These are phyloP conservation scores for Tupaia tana DNA, from an alignment of 2,113 vertebrate genomes.

Conservation along the genomic window DNA sequence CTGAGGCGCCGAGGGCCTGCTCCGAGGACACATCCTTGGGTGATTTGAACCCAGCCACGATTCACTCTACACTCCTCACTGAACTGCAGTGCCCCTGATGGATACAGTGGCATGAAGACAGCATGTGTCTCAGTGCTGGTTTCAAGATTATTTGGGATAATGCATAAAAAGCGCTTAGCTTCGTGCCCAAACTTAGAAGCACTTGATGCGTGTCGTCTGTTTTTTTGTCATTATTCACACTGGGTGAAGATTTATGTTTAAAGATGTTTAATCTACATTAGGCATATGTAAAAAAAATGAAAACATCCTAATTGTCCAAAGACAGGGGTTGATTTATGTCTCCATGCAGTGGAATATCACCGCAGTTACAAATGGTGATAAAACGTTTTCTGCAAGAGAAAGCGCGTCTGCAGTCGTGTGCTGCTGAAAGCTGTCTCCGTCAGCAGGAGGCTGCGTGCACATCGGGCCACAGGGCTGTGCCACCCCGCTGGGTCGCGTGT, in stretches of 20 bases:
- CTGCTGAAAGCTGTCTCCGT: no score
- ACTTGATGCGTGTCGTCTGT: not conserved
- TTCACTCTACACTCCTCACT: not conserved
- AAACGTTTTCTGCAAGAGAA: not conserved
- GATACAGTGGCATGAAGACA: not conserved
- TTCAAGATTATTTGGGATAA: not conserved
- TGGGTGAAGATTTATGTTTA: not conserved
- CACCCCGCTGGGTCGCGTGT: no score
- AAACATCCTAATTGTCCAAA: not conserved
- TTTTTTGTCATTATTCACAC: not conserved
- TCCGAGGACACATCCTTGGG: not conserved
- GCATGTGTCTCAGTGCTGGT: not conserved
- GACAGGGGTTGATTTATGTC: not conserved
- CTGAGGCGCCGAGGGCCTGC: not conserved
- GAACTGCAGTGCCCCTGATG: not conserved
- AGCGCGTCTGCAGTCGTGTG: not conserved
- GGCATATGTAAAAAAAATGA: not conserved
- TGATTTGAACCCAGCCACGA: not conserved
- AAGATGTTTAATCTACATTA: not conserved
- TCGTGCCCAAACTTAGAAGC: not conserved
- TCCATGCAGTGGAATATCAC: not conserved
- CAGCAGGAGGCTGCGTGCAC: no score
- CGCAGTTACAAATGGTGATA: not conserved
- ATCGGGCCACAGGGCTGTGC: no score
- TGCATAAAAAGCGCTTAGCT: not conserved